Base-by-base conservation (phyloP, 2,888 invertebrate species). In the Azorinus chamasolen region DNA sequence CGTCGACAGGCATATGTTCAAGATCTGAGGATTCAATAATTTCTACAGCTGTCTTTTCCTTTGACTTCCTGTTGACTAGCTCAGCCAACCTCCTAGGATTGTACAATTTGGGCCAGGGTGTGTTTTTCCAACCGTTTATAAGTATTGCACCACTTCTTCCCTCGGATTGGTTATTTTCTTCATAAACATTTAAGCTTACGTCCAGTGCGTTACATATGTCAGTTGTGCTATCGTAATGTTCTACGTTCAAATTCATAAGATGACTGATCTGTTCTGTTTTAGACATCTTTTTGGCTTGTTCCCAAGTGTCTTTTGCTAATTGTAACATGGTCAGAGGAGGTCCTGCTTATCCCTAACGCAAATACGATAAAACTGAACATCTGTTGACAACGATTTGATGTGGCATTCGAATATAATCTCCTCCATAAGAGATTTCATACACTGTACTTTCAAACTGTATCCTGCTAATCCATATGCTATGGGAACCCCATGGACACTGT, bases 401-500 rank as follows among this genome's bases (percentile, higher is more conserved):
- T 54, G 5, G 62, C 70, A 70, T 2, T 24, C 55, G 1, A 14
- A 4, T 2, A 55, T 1, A 14, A 54, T 18, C 2, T 54, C 22
- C 6, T 16, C 12, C 2, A 70, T 14, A 22, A 62, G 4, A 8
- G 61, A 45, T 18, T 62, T 45, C 45, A 70, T 25, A 2, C n/a
- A 27, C 16, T 50, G 24, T 27, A 54, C 45, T 8, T 24, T 27
- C 24, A 70, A 27, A 46, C 70, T 62, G 25, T 62, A 70, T 1
- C 62, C 62, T 18, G 62, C 8, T 18, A 70, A n/a, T 5, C 54
- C 70, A 39, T 62, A 70, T 20, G 55, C 62, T 12, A 70, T 39
- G 1, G 62, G 70, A 20, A 55, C 25, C 4, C 18, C 62, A 55
- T 61, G 50, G 1, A 41, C 41, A 18, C 14, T 10, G 4, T 3